Base-by-base conservation (phyloP, 2,888 invertebrate genomes). In the Phyto melanocephala region DNA sequence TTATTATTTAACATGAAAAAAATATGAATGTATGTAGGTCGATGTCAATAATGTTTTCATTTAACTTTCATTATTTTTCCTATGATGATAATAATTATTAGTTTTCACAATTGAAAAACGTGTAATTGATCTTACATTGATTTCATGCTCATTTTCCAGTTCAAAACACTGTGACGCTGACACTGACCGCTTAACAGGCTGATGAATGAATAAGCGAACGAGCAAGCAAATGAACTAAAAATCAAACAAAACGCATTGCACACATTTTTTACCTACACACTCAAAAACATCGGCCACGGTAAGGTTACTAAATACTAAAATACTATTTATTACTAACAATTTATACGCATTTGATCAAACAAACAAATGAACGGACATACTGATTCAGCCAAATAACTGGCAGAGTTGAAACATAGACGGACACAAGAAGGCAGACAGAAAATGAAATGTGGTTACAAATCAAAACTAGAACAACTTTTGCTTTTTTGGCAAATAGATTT, bases 381-480 rank as follows among this genome's bases (percentile, higher is more conserved):
- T 20, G 52, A 11, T 42, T 67, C 67, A 72, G 33, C 45, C 37
- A 54, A 75, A 62, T 62, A 71, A 71, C 28, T 5, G 28, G 6
- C 28, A 28, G 28, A 28, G 6, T 6, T 28, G 6, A 28, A 28
- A 5, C 28, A 28, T 6, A 28, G 28, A 6, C 28, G 28, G 28
- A 28, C 28, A 28, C n/a, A n/a, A n/a, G n/a, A n/a, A n/a, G n/a
- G n/a, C n/a, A 28, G 4, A 6, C 28, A 6, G 3, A 28, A 28
- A 5, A 28, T 28, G 28, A 5, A 5, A 71, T 81, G 82, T 75
- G 70, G 68, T 67, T 54, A 60, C 77, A 65, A 75, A 71, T 75
- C 62, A 76, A 82, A 82, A 82, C 75, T 82, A 79, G 82, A 82
- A 82, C 82, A 79, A 82, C 82, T 82, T 82, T 82, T 82, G 82